These are phyloP conservation scores for Orthonyx spaldingii DNA, from an alignment of 2,113 vertebrate species.

Conservation along the genomic window DNA sequence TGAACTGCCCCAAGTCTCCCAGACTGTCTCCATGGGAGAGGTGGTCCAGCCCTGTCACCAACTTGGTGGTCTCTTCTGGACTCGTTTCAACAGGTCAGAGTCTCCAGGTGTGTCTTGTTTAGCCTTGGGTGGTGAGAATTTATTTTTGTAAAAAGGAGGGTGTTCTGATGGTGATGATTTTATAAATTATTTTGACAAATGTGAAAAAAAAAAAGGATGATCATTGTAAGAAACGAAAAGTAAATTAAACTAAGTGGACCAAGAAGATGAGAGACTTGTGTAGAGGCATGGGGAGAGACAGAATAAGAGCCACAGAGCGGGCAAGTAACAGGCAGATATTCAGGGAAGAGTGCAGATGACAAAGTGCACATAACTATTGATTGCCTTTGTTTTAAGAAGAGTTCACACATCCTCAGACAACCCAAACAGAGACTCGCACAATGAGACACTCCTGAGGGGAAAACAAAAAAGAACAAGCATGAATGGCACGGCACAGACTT, in stretches of 20 bases:
- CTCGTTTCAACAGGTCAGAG: not conserved
- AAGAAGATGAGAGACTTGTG: not conserved
- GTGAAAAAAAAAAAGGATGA: not conserved
- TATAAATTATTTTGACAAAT: not conserved
- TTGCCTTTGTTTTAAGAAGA: not conserved
- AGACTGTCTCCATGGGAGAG: not conserved
- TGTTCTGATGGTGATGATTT: not conserved
- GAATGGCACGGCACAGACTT: constrained; percentile 2
- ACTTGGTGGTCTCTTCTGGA: not conserved
- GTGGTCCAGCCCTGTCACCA: not conserved
- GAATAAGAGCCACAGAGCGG: not conserved
- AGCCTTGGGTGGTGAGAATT: not conserved
- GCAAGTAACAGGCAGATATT: not conserved
- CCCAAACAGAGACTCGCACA: constrained; percentile 6
- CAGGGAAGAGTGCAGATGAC: not conserved
- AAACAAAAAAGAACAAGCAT: constrained; percentile 26
- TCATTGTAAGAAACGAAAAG: not conserved
- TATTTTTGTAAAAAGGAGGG: not conserved
- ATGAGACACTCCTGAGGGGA: not conserved
- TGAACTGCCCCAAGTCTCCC: not conserved
- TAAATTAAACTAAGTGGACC: not conserved
- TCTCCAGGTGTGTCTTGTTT: not conserved
- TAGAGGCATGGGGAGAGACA: not conserved
- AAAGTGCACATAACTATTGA: not conserved
- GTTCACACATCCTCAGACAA: constrained; percentile 20